Conservation (phyloP, 2,113 vertebrate species). For the Dipodomys stephensi region DNA sequence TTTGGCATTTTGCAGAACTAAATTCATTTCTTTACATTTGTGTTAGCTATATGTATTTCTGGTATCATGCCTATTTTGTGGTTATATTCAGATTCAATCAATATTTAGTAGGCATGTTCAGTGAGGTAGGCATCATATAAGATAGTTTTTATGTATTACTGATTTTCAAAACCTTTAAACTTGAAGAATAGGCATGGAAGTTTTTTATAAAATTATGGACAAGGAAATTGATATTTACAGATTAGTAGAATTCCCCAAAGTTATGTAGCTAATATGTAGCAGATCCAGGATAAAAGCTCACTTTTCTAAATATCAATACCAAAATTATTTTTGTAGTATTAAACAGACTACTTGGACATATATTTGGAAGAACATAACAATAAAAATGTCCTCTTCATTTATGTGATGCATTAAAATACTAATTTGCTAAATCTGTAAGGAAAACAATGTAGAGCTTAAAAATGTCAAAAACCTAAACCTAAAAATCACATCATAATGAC, state of each 20-base stretch:
- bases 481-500: neutral
- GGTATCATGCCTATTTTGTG: neutral
- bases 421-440: neutral
- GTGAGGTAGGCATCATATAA: neutral
- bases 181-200: neutral
- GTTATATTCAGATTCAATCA: neutral
- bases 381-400: neutral
- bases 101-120: neutral
- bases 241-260: neutral
- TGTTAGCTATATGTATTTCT: neutral
- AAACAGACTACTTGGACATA: neutral
- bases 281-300: neutral
- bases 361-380: neutral
- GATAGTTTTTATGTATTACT: neutral
- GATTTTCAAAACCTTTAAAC: neutral
- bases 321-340: slow-evolving; percentile 7
- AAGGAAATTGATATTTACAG: neutral
- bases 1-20: slow-evolving; percentile 7
- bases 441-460: slow-evolving; percentile 32
- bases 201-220: neutral
- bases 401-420: neutral
- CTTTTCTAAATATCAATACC: neutral
- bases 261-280: neutral
- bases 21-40: neutral
- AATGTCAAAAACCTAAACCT: neutral